Base-by-base conservation (phyloP, 2,888 invertebrate species). In the Agrochola lota region DNA sequence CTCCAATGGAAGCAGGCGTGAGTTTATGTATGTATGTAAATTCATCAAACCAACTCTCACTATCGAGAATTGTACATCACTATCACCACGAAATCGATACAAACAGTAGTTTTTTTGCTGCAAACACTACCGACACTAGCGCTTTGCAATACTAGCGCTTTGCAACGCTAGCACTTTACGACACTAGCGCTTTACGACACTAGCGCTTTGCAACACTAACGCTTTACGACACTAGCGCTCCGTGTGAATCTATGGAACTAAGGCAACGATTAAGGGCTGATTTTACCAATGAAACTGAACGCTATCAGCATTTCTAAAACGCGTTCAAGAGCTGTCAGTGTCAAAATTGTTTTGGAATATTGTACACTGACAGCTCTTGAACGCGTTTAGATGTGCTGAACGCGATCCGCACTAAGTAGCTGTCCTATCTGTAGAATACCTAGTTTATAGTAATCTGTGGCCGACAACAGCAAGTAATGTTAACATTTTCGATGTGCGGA, bases 81-180 rank as follows among this genome's bases (percentile, higher is more conserved):
- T 52, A 35, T 52, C 17, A n/a, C 23, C 9, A n/a, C 23, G 3
- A 52, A 52, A 69, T n/a, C n/a, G 23, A 69, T 52, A 68, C 23
- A 5, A n/a, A 69, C 35, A 69, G 35, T n/a, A 6, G 20, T 68
- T 15, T 68, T n/a, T 68, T 35, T 35, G 11, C 35, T 15, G 30
- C 49, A 49, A 68, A 49, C 49, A 26, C 26, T 49, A 68, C 1
- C 52, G 17, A 52, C 52, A 68, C 30, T 68, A 68, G 68, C 52
- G 68, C 30, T 23, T 15, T 15, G 46, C 46, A 12, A 46, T 12
- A 46, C 46, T 15, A 46, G 12, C 43, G 11, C 43, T 43, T 12
- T 43, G 12, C 43, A 12, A 43, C 43, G 12, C 12, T 12, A 46
- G 12, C 12, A 12, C 46, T 46, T 12, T 12, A 0, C 15, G 5